These are phyloP conservation scores for Megalops cyprinoides DNA, from an alignment of 2,797 vertebrate species.

Conservation along the genomic window DNA sequence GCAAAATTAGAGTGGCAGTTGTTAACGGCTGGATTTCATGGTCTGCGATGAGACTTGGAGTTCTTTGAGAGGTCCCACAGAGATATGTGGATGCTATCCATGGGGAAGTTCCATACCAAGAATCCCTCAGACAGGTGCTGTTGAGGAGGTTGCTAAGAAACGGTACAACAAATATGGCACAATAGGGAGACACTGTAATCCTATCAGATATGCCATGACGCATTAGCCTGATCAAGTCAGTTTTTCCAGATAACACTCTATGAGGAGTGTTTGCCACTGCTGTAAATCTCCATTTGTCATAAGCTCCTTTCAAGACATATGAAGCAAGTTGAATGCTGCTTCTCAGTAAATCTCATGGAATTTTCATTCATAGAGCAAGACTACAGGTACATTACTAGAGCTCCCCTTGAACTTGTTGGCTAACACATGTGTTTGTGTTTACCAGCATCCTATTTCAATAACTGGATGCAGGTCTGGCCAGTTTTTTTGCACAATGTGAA, in stretches of 20 bases:
- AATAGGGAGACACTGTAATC: constrained; percentile 33
- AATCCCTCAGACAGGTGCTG: constrained; percentile 39
- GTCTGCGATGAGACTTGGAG: background rate
- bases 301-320: constrained; percentile 3
- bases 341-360: background rate
- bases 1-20: background rate
- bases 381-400: background rate
- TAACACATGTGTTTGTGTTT: background rate
- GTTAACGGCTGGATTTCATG: background rate
- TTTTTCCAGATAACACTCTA: constrained; percentile 33
- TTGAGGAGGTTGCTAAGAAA: constrained; percentile 63
- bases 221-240: constrained; percentile 29
- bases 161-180: constrained; percentile 35
- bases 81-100: background rate
- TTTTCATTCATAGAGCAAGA: background rate
- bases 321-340: background rate
- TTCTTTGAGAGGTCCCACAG: background rate
- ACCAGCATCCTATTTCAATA: background rate
- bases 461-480: background rate
- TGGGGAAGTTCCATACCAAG: background rate
- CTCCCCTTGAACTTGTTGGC: background rate
- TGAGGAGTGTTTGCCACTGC: constrained; percentile 19
- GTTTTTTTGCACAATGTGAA: background rate
- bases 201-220: constrained; percentile 28
- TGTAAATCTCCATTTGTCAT: background rate